Percentiles rank a stretch among this genome's conserved stretches.
These are phyloP conservation scores for Drosophila teissieri DNA, from an alignment of 1,140 invertebrate genomes.

Conservation along the genomic window DNA sequence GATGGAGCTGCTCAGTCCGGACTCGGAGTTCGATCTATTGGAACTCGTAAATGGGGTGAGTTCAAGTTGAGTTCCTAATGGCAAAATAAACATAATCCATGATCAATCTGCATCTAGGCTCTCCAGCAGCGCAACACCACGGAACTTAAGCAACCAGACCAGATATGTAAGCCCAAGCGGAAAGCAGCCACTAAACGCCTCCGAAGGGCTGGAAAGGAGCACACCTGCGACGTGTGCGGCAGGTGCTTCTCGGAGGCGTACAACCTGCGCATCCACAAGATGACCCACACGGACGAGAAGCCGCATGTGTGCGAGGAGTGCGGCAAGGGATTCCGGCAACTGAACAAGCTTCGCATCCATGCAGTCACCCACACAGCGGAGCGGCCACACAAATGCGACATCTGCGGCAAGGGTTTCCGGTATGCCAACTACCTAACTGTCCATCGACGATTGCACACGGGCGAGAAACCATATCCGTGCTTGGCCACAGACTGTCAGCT, in stretches of 20 bases:
- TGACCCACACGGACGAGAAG: constrained; percentile 75
- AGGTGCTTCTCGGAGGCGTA: constrained; percentile 65
- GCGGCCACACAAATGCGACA: constrained; percentile 85
- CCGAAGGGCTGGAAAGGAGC: not conserved
- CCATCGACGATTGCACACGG: constrained; percentile 91
- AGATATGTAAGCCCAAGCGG: not conserved
- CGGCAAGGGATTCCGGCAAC: constrained; percentile 72
- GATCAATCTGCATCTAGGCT: not conserved
- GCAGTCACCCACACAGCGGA: constrained; percentile 85
- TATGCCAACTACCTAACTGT: constrained; percentile 84
- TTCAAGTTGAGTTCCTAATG: not conserved
- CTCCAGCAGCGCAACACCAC: not conserved
- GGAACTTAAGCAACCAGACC: not conserved
- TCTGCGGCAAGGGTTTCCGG: constrained; percentile 87
- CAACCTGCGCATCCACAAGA: constrained; percentile 71
- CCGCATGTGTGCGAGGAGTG: constrained; percentile 77
- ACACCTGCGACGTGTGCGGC: constrained; percentile 54
- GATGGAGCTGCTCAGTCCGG: constrained; percentile 8
- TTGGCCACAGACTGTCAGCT: constrained; percentile 20
- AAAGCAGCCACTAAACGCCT: not conserved
- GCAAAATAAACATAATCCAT: not conserved
- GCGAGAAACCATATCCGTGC: constrained; percentile 89
- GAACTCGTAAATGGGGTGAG: constrained; percentile 39
- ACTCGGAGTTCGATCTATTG: constrained; percentile 18
- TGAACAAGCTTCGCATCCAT: constrained; percentile 84